Percentiles rank a stretch among this genome's conserved stretches.
These are phyloP conservation scores for Hirundo rustica DNA, from an alignment of 2,797 vertebrate genomes.

Conservation along the genomic window DNA sequence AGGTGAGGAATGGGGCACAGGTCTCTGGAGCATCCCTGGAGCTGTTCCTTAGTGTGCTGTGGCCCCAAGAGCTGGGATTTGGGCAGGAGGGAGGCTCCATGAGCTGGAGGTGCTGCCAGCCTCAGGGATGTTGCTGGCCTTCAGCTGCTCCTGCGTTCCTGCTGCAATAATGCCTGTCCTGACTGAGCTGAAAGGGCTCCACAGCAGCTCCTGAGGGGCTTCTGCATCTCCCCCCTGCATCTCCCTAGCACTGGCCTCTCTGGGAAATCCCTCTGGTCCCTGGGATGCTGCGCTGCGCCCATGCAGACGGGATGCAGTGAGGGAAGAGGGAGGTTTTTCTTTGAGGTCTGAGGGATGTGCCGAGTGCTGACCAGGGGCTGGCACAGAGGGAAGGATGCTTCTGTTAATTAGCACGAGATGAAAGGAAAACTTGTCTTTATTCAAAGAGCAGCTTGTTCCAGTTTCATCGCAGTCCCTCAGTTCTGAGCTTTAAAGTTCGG, in stretches of 20 bases:
- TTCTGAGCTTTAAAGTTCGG: constrained; percentile 40
- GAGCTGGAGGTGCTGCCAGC: not conserved
- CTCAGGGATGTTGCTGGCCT: not conserved
- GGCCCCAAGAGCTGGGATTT: not conserved
- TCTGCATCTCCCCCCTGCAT: not conserved
- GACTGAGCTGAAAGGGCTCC: not conserved
- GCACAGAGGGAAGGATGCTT: not conserved
- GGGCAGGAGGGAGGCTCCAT: not conserved
- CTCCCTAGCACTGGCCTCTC: accelerated
- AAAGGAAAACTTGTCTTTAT: constrained; percentile 53
- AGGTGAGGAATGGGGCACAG: not conserved
- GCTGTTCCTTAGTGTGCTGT: not conserved
- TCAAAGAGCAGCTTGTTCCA: constrained; percentile 51
- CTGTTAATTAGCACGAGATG: constrained; percentile 62
- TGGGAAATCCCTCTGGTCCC: not conserved
- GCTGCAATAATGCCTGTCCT: accelerated
- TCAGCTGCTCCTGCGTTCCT: accelerated
- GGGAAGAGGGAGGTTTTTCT: not conserved
- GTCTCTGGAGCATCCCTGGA: not conserved
- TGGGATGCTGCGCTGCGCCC: not conserved
- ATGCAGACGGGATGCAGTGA: accelerated
- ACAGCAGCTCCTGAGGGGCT: not conserved
- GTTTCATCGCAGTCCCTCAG: constrained; percentile 21
- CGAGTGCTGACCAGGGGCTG: not conserved
- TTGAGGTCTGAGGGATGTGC: not conserved